phyloP scores from a whole-genome alignment of 2,888 invertebrate genomes.

The Neoascia interrupta region DNA sequence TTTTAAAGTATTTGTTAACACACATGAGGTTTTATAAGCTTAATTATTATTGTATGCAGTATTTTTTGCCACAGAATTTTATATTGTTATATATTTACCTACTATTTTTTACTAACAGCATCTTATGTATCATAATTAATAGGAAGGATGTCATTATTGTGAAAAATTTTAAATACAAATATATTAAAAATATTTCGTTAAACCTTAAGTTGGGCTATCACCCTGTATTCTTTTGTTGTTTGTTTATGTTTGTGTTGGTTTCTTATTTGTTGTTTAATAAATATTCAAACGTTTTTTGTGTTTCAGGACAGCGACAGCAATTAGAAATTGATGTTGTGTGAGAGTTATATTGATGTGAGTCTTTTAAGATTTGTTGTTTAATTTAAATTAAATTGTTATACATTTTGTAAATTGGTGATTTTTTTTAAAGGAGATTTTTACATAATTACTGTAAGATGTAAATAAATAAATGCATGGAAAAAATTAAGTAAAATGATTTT shows the following conservation, averaged over 20 bases:
- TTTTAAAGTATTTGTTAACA: conserved; percentile 22
- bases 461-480: too few relatives aligned
- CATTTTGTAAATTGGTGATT: conserved; percentile 60
- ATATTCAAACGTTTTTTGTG: conserved; percentile 45
- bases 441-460: conserved; percentile 41
- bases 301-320: conserved; percentile 63
- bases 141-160: background rate
- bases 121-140: conserved; percentile 11
- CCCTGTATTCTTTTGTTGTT: background rate
- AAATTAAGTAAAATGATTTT: background rate
- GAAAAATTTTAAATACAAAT: conserved; percentile 29
- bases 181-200: conserved; percentile 15
- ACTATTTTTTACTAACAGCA: conserved; percentile 41
- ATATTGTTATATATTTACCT: conserved; percentile 10
- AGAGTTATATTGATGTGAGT: conserved; percentile 39
- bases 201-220: conserved; percentile 12
- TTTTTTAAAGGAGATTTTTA: conserved; percentile 44
- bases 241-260: background rate
- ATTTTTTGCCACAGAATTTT: conserved; percentile 19
- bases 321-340: conserved; percentile 57
- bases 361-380: conserved; percentile 47
- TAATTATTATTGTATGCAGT: conserved; percentile 18
- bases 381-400: conserved; percentile 49
- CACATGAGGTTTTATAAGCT: background rate
- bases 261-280: conserved; percentile 26